phyloP scores from a whole-genome alignment of 1,140 invertebrate species.

The Drosophila busckii region DNA sequence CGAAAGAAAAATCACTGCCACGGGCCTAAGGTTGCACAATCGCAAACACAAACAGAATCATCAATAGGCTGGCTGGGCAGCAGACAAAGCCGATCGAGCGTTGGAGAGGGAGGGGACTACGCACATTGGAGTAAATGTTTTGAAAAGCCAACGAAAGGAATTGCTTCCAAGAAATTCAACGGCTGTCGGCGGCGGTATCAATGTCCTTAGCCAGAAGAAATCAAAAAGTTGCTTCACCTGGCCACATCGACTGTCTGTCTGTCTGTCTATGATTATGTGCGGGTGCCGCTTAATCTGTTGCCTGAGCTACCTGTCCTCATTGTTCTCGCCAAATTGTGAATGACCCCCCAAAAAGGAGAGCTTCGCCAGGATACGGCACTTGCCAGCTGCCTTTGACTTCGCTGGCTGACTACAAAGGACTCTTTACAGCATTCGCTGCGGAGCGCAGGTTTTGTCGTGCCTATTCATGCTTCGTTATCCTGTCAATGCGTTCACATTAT shows the following conservation, averaged over 20 bases:
- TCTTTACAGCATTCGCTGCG: too few relatives aligned
- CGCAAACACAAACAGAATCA: too few relatives aligned
- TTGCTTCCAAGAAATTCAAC: constrained; percentile 74
- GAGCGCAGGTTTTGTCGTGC: constrained; percentile 65
- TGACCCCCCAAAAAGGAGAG: constrained; percentile 49
- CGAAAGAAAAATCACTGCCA: constrained; percentile 72
- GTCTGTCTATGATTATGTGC: constrained; percentile 48
- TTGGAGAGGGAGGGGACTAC: constrained; percentile 18
- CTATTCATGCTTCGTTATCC: constrained; percentile 77
- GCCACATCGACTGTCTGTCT: constrained; percentile 44
- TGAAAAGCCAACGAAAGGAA: constrained; percentile 79
- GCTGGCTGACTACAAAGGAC: constrained; percentile 2
- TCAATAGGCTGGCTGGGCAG: constrained; percentile 43
- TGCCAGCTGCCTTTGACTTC: constrained; percentile 64
- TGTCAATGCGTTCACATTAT: constrained; percentile 64
- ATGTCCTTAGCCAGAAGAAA: constrained; percentile 75
- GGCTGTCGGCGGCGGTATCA: constrained; percentile 51
- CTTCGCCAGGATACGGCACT: constrained; percentile 43
- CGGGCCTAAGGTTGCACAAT: constrained; percentile 71
- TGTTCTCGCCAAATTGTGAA: constrained; percentile 59
- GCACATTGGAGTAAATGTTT: constrained; percentile 78
- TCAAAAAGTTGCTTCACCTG: constrained; percentile 78
- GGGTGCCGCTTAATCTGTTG: constrained; percentile 46
- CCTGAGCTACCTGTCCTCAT: constrained; percentile 59
- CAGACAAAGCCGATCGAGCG: constrained; percentile 11